Evolutionary conservation across 2,113 vertebrate species (phyloP).

Genomic region (Daboia siamensis): DNA sequence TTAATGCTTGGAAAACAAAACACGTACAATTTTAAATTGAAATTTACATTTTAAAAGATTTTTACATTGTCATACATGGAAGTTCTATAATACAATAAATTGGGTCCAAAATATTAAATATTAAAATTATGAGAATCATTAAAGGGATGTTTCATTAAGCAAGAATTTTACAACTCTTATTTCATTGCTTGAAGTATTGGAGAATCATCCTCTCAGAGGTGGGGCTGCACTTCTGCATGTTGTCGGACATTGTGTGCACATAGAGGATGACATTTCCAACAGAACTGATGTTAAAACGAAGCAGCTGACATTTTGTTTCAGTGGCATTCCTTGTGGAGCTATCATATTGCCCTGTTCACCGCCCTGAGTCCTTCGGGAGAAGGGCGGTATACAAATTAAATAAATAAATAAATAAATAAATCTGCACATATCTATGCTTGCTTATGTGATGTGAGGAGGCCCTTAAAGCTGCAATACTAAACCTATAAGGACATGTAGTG

Average conservation of each 20-base stretch:
- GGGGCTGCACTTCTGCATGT: background rate
- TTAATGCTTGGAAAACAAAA: background rate
- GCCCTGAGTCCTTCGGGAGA: too few relatives aligned
- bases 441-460: background rate
- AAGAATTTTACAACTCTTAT: too few relatives aligned
- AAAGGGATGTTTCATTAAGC: too few relatives aligned
- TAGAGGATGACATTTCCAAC: background rate
- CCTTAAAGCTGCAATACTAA: background rate
- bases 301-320: background rate
- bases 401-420: too few relatives aligned
- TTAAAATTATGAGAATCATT: too few relatives aligned
- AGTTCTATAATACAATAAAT: too few relatives aligned
- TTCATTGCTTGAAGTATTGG: too few relatives aligned
- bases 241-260: background rate
- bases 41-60: background rate
- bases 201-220: too few relatives aligned
- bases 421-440: background rate
- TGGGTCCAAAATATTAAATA: too few relatives aligned
- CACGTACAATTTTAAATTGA: background rate
- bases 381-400: too few relatives aligned
- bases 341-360: too few relatives aligned
- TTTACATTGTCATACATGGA: background rate
- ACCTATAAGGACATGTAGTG: background rate
- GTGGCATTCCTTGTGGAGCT: background rate
- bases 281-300: background rate